Percentiles rank a stretch among this genome's conserved stretches.
phyloP scores from a whole-genome alignment of 2,888 invertebrate genomes.

The Diarsia brunnea region DNA sequence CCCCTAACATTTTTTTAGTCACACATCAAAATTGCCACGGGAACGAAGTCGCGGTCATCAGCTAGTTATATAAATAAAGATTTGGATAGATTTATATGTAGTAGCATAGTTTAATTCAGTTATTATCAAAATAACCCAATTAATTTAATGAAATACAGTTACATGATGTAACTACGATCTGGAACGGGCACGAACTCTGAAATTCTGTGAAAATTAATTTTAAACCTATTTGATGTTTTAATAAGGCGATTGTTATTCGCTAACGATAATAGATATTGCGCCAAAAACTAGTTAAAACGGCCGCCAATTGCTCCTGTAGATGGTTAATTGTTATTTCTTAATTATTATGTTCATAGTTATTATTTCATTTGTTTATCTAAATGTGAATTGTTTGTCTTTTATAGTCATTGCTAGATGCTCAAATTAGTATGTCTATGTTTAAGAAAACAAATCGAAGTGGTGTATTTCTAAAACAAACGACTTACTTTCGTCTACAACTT shows the following conservation, averaged over 20 bases:
- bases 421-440: too few species aligned
- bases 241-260: conserved; percentile 19
- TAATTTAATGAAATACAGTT: conserved; percentile 10
- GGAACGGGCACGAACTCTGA: not conserved
- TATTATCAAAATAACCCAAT: not conserved
- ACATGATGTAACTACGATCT: conserved; percentile 7
- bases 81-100: too few species aligned
- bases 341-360: conserved; percentile 14
- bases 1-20: too few species aligned
- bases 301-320: not conserved
- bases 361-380: conserved; percentile 1
- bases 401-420: too few species aligned
- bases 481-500: not conserved
- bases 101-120: too few species aligned
- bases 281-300: conserved; percentile 2
- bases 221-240: conserved; percentile 35
- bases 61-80: too few species aligned
- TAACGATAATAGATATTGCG: conserved; percentile 17
- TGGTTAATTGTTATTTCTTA: conserved; percentile 9
- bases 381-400: conserved; percentile 10
- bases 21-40: too few species aligned
- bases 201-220: conserved; percentile 29
- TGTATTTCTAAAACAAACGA: not conserved
- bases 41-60: too few species aligned
- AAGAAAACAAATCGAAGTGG: not conserved